Evolutionary conservation across 2,113 vertebrate species (phyloP).

Genomic region (Gopherus evgoodei): DNA sequence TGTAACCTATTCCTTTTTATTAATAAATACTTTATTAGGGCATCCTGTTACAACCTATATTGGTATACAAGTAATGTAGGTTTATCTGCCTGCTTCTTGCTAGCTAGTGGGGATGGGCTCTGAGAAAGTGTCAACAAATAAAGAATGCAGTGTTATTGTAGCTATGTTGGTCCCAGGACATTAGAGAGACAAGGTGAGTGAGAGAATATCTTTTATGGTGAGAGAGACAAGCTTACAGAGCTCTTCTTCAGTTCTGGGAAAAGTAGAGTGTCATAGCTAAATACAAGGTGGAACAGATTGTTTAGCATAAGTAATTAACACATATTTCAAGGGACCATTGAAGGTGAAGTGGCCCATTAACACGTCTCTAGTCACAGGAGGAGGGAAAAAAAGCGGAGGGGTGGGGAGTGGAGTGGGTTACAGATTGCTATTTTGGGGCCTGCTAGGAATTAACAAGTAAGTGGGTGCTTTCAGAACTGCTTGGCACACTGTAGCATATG

Average conservation of each 20-base stretch:
- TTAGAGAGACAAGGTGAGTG: not conserved
- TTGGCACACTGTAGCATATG: not conserved
- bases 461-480: not conserved
- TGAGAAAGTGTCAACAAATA: not conserved
- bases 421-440: not conserved
- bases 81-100: not conserved
- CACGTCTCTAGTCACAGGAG: not conserved
- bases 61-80: not conserved
- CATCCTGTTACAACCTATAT: not conserved
- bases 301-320: not conserved
- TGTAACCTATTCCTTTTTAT: not conserved
- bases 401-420: not conserved
- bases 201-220: not conserved
- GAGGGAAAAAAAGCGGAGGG: not conserved
- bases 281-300: not conserved
- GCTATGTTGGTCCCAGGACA: not conserved
- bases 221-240: not conserved
- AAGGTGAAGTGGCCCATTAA: not conserved
- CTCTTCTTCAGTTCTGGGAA: not conserved
- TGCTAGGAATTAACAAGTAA: not conserved
- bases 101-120: not conserved
- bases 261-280: not conserved
- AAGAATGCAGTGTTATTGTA: not conserved
- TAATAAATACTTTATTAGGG: conserved; percentile 20
- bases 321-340: not conserved